These are phyloP conservation scores for Junonia oenone DNA, from an alignment of 2,888 invertebrate genomes.

Conservation along the genomic window DNA sequence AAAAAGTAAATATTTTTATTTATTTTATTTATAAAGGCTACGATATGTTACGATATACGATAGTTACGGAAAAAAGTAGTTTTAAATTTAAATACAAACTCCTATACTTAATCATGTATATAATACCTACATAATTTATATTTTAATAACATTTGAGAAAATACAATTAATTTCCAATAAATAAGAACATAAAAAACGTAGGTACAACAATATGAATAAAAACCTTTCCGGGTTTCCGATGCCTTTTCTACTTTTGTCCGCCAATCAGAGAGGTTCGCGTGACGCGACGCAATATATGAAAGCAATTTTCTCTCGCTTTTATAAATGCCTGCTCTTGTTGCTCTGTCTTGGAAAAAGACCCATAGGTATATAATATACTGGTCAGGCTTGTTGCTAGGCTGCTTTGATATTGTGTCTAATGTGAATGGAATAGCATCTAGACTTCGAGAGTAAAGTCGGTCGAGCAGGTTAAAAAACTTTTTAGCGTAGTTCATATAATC, in stretches of 20 bases:
- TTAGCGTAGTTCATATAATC: too few relatives aligned
- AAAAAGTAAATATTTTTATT: too few relatives aligned
- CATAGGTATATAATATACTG: conserved; percentile 7
- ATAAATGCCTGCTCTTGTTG: conserved; percentile 30
- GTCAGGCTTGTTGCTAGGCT: conserved; percentile 14
- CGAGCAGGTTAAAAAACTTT: not conserved
- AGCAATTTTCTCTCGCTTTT: conserved; percentile 45
- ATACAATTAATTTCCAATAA: conserved; percentile 22
- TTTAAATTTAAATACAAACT: too few relatives aligned
- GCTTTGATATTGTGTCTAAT: not conserved
- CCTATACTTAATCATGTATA: too few relatives aligned
- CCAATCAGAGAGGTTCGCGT: conserved; percentile 42
- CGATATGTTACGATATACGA: too few relatives aligned
- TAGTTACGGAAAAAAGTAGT: too few relatives aligned
- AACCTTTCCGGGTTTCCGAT: conserved; percentile 32
- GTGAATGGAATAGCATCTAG: not conserved
- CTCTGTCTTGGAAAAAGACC: conserved; percentile 21
- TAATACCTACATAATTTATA: too few relatives aligned
- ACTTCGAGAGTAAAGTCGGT: too few relatives aligned
- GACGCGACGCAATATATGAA: conserved; percentile 41
- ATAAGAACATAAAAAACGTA: conserved; percentile 24
- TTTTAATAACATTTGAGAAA: not conserved
- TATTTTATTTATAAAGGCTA: too few relatives aligned
- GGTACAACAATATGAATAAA: conserved; percentile 32
- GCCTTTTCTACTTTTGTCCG: conserved; percentile 29